Evolutionary conservation across 1,140 invertebrate genomes (phyloP).

Genomic region (Drosophila tristis): DNA sequence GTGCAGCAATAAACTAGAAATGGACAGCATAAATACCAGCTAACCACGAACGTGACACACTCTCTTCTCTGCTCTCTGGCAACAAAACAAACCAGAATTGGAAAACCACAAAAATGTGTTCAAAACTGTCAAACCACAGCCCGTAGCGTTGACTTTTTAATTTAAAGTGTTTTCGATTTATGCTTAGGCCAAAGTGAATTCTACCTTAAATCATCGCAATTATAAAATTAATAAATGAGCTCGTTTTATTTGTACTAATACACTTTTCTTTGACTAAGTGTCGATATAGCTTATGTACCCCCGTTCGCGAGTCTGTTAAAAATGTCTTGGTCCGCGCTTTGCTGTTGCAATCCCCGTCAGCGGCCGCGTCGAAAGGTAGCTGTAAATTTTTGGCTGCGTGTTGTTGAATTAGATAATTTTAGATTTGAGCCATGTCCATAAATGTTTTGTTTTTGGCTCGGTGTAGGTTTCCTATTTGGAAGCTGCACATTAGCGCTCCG

Average conservation of each 20-base stretch:
- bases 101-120: no score
- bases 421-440: slow-evolving; percentile 52
- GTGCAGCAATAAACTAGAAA: slow-evolving; percentile 62
- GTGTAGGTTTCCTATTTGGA: slow-evolving; percentile 31
- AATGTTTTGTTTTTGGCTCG: slow-evolving; percentile 39
- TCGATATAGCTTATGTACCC: slow-evolving; percentile 12
- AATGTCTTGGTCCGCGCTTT: slow-evolving; percentile 37
- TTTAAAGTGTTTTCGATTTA: no score
- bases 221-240: no score
- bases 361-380: slow-evolving; percentile 26
- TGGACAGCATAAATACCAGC: background rate
- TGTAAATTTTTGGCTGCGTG: slow-evolving; percentile 54
- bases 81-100: no score
- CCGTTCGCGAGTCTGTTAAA: background rate
- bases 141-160: no score
- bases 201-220: no score
- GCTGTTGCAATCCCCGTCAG: slow-evolving; percentile 33
- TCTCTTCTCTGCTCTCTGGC: background rate
- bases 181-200: no score
- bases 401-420: slow-evolving; percentile 71
- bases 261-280: background rate
- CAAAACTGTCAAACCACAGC: no score
- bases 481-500: slow-evolving; percentile 65
- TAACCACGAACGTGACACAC: slow-evolving; percentile 18
- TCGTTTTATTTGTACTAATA: no score